Evolutionary conservation across 2,113 vertebrate genomes (phyloP).

Genomic region (Oophaga pumilio): DNA sequence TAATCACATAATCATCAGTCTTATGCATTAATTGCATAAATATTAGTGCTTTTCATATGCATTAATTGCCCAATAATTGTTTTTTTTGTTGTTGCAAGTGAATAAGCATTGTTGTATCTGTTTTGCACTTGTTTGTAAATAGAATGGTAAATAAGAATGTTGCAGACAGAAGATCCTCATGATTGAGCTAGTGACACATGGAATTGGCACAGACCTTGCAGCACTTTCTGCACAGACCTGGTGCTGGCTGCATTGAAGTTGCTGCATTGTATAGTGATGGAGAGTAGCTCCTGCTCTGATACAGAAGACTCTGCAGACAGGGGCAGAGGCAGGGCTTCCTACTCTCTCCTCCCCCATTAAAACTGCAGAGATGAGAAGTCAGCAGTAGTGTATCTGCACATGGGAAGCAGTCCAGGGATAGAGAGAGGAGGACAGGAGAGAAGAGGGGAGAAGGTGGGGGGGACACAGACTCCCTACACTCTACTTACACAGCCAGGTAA

Average conservation of each 20-base stretch:
- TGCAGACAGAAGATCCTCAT: neutral
- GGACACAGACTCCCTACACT: neutral
- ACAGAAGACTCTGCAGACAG: slow-evolving; percentile 11
- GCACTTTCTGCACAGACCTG: neutral
- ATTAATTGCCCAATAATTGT: neutral
- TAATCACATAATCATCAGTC: too few species aligned
- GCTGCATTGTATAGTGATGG: slow-evolving; percentile 28
- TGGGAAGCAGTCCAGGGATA: slow-evolving; percentile 19
- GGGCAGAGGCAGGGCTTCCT: neutral
- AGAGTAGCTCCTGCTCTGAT: slow-evolving; percentile 5
- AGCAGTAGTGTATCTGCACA: slow-evolving; percentile 46
- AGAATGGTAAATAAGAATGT: too few species aligned
- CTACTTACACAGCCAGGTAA: slow-evolving; percentile 14
- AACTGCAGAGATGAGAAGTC: slow-evolving; percentile 49
- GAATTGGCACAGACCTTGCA: neutral
- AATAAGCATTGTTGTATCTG: neutral
- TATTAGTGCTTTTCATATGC: too few species aligned
- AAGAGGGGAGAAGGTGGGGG: neutral
- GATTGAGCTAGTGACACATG: neutral
- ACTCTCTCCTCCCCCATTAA: neutral
- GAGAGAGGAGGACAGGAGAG: neutral
- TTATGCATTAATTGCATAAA: too few species aligned
- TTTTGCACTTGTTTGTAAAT: neutral
- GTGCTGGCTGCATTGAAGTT: slow-evolving; percentile 11
- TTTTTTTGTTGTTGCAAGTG: neutral